A percentile compares a stretch with the other conserved stretches of the same genome.
Conservation (phyloP, 2,888 invertebrate genomes). For the Euphydryas editha region DNA sequence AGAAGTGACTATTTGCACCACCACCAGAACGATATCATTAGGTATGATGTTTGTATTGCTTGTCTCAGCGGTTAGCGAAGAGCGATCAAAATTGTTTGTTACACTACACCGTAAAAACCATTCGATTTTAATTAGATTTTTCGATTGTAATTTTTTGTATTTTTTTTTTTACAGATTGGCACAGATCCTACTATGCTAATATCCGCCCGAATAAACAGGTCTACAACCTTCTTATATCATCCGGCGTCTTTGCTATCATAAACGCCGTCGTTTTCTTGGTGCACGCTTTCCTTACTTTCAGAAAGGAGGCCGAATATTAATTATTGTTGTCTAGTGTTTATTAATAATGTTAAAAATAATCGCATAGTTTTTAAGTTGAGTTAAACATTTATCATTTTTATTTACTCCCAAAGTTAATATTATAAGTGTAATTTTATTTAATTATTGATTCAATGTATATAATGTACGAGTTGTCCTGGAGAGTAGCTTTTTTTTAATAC, state of each 20-base stretch:
- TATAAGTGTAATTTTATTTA: slow-evolving; percentile 27
- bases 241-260: slow-evolving; percentile 85
- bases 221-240: slow-evolving; percentile 86
- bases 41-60: too few relatives aligned
- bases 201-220: slow-evolving; percentile 86
- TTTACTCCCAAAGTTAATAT: slow-evolving; percentile 50
- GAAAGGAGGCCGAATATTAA: slow-evolving; percentile 80
- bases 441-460: slow-evolving; percentile 40
- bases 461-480: slow-evolving; percentile 47
- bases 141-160: background rate
- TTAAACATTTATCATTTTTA: slow-evolving; percentile 46
- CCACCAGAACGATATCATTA: too few relatives aligned
- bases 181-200: slow-evolving; percentile 75
- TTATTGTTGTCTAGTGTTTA: background rate
- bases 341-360: slow-evolving; percentile 10
- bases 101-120: too few relatives aligned
- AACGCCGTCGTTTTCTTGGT: slow-evolving; percentile 84
- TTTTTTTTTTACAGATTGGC: slow-evolving; percentile 70
- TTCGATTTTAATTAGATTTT: background rate
- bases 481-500: slow-evolving; percentile 46
- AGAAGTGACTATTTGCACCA: too few relatives aligned
- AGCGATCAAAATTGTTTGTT: too few relatives aligned
- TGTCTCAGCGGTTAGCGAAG: too few relatives aligned
- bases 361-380: slow-evolving; percentile 11
- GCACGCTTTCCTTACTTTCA: slow-evolving; percentile 85